Evolutionary conservation across 1,140 invertebrate genomes (phyloP).

Genomic region (Pteromalus puparum): DNA sequence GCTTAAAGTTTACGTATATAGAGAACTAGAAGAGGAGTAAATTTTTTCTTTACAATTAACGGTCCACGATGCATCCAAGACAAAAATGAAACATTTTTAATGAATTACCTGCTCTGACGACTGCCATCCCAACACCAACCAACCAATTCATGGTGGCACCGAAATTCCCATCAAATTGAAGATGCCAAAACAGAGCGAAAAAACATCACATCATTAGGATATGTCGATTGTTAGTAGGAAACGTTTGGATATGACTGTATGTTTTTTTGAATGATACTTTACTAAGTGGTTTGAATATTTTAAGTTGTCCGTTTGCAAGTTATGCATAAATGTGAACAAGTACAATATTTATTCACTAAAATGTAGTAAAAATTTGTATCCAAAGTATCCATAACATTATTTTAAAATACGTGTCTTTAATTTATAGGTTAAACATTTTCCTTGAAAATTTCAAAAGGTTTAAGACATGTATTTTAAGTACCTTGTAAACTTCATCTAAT

Average conservation of each 20-base stretch:
- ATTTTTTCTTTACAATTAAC: slow-evolving; percentile 21
- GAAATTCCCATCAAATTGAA: slow-evolving; percentile 64
- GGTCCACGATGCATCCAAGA: slow-evolving; percentile 30
- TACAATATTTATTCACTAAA: background rate
- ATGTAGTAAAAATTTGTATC: slow-evolving; percentile 17
- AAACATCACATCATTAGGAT: slow-evolving; percentile 70
- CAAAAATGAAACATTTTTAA: slow-evolving; percentile 52
- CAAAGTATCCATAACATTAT: slow-evolving; percentile 37
- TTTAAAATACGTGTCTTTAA: slow-evolving; percentile 30
- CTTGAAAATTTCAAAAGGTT: background rate
- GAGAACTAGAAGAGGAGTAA: slow-evolving; percentile 23
- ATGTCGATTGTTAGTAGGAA: slow-evolving; percentile 65
- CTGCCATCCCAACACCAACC: slow-evolving; percentile 72
- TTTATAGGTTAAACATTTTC: background rate
- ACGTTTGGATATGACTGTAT: slow-evolving; percentile 50
- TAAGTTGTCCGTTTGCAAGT: background rate
- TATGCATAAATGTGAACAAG: background rate
- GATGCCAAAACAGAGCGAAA: slow-evolving; percentile 71
- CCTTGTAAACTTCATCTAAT: background rate
- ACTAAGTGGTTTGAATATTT: background rate
- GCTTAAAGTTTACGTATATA: background rate
- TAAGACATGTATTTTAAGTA: slow-evolving; percentile 37
- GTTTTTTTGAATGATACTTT: slow-evolving; percentile 15
- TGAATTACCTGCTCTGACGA: slow-evolving; percentile 73
- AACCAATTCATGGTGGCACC: slow-evolving; percentile 70